A percentile compares a stretch with the other conserved stretches of the same genome.
Conservation (phyloP, 1,140 invertebrate species). For the Lepidurus arcticus region DNA sequence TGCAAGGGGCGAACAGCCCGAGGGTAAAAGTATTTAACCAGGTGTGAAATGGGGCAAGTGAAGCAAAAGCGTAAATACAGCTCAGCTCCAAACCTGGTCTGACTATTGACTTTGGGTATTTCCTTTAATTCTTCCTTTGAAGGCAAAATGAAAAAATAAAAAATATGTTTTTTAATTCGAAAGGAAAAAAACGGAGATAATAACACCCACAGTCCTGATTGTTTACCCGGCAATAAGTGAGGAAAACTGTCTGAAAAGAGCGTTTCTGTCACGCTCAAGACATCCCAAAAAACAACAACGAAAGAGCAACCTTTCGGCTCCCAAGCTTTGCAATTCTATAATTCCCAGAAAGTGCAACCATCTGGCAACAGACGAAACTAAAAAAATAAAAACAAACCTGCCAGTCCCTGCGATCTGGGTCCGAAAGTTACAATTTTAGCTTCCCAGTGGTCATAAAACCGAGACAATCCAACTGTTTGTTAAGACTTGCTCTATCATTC, state of each 20-base stretch:
- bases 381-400: background rate
- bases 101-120: background rate
- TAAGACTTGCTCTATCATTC: slow-evolving; percentile 18
- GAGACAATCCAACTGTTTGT: slow-evolving; percentile 14
- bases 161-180: background rate
- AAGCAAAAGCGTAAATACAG: slow-evolving; percentile 14
- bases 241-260: background rate
- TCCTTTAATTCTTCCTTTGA: background rate
- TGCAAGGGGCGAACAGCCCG: background rate
- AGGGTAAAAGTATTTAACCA: background rate
- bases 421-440: slow-evolving; percentile 11
- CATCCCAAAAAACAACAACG: background rate
- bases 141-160: background rate
- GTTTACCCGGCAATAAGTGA: background rate
- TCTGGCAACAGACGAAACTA: background rate
- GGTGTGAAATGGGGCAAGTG: slow-evolving; percentile 18
- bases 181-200: background rate
- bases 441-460: slow-evolving; percentile 10
- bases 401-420: background rate
- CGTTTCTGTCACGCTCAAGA: background rate
- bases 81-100: background rate
- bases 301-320: background rate
- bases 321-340: background rate
- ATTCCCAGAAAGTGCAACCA: slow-evolving; percentile 20
- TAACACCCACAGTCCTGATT: slow-evolving; percentile 3